These are phyloP conservation scores for Portevinia maculata DNA, from an alignment of 2,888 invertebrate species.

Conservation along the genomic window DNA sequence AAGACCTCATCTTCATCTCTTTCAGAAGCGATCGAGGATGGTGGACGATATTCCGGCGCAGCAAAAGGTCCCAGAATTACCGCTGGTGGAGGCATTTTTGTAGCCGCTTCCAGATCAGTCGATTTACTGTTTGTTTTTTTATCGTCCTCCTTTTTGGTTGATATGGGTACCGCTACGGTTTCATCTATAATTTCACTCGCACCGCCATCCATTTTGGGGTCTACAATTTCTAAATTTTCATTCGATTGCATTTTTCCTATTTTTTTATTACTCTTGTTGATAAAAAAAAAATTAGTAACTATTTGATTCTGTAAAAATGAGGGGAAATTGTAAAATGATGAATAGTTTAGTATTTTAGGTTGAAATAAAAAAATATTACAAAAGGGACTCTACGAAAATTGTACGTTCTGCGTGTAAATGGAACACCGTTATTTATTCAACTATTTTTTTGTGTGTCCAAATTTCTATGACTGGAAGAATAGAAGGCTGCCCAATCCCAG, in stretches of 20 bases:
- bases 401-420: constrained; percentile 41
- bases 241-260: constrained; percentile 40
- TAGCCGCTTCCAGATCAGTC: constrained; percentile 32
- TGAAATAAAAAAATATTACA: constrained; percentile 57
- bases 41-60: constrained; percentile 23
- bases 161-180: constrained; percentile 11
- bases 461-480: constrained; percentile 47
- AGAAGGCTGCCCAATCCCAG: constrained; percentile 32
- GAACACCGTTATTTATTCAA: constrained; percentile 59
- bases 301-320: neutral
- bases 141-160: constrained; percentile 13
- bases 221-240: constrained; percentile 13
- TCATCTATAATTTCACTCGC: neutral
- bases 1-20: constrained; percentile 78
- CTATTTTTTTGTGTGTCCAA: constrained; percentile 43
- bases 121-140: constrained; percentile 15
- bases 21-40: constrained; percentile 40
- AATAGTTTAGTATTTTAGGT: neutral
- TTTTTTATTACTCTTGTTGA: constrained; percentile 15
- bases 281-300: constrained; percentile 28
- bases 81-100: constrained; percentile 63
- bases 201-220: constrained; percentile 21
- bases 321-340: constrained; percentile 17
- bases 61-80: neutral
- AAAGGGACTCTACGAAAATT: constrained; percentile 60